These are phyloP conservation scores for Thalassoma bifasciatum DNA, from an alignment of 2,113 vertebrate species.

Conservation along the genomic window DNA sequence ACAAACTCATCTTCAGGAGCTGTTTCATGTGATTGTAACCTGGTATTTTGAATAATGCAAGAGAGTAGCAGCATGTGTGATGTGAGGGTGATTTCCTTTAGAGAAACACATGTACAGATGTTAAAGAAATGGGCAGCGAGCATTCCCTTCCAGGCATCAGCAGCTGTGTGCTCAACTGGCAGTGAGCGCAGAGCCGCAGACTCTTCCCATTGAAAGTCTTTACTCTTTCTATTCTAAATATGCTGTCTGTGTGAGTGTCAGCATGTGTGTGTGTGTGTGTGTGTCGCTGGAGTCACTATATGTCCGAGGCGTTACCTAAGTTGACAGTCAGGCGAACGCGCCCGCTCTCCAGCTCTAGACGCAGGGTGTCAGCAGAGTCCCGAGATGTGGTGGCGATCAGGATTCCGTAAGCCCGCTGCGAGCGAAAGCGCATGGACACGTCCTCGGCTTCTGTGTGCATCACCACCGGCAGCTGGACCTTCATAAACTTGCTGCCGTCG, in stretches of 20 bases:
- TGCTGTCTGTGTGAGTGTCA: conserved; percentile 40
- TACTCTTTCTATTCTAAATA: conserved; percentile 84
- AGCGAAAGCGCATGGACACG: conserved; percentile 93
- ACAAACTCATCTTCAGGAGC: not conserved
- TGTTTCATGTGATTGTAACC: conserved; percentile 1
- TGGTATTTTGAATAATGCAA: not conserved
- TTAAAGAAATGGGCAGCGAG: conserved; percentile 59
- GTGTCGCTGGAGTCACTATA: conserved; percentile 29
- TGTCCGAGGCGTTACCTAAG: conserved; percentile 88
- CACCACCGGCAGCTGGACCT: conserved; percentile 95
- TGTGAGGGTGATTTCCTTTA: conserved; percentile 1
- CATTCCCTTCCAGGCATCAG: conserved; percentile 87
- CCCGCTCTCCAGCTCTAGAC: conserved; percentile 93
- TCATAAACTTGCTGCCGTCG: conserved; percentile 99
- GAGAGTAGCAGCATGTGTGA: not conserved
- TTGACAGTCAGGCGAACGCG: conserved; percentile 97
- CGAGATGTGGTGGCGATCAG: conserved; percentile 98
- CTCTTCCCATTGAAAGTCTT: conserved; percentile 97
- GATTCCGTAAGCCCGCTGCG: conserved; percentile 94
- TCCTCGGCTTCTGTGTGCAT: conserved; percentile 99
- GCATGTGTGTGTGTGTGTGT: conserved; percentile 23
- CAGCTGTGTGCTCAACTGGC: conserved; percentile 89
- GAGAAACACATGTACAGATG: conserved; percentile 11
- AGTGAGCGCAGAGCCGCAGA: conserved; percentile 98
- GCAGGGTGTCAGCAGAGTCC: conserved; percentile 94